Evolutionary conservation across 2,113 vertebrate species (phyloP), one percentile per base, ranked within the genome.

Genomic region (Tursiops truncatus): DNA sequence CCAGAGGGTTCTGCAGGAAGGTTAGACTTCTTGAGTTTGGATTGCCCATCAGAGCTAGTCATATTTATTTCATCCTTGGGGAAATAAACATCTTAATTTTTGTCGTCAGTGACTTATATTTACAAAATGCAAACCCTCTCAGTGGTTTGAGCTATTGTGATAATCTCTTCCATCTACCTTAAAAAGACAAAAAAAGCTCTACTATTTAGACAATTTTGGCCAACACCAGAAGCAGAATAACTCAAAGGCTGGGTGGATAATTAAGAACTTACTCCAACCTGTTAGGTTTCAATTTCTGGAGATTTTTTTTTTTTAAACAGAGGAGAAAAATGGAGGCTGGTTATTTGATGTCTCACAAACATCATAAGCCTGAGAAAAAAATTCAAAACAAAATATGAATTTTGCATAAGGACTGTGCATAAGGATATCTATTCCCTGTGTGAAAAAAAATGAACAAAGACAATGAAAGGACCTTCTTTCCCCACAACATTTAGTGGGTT

Each of bases 21-120:
- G 26, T 58, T 93, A 88, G 71, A 76, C 33, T 90, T 86, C 9
- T 73, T 88, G n/a, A 82, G 68, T 86, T 96, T 92, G 68, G 50
- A 71, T 71, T 94, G 63, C 33, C 12, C 25, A 10, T 96, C 62
- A 91, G 47, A 96, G 18, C 63, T 93, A 60, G 28, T 76, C 70
- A 33, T 85, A 33, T 65, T 82, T 77, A 60, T 92, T 97, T 96
- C 5, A 23, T 65, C 58, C 47, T 38, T 96, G 33, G 47, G 36
- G 81, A 96, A 97, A 79, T n/a, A 28, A 58, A 68, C 36, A 41
- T 94, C 33, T 79, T 94, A 53, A 33, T 94, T 95, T 95, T 96
- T 92, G 63, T 79, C 25, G 89, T 85, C 65, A 71, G 74, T 93
- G 82, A 97, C 56, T 91, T 87, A 36, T 50, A 58, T 58, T 91